Base-by-base conservation (phyloP, 2,888 invertebrate genomes). In the Heliconius hortense region DNA sequence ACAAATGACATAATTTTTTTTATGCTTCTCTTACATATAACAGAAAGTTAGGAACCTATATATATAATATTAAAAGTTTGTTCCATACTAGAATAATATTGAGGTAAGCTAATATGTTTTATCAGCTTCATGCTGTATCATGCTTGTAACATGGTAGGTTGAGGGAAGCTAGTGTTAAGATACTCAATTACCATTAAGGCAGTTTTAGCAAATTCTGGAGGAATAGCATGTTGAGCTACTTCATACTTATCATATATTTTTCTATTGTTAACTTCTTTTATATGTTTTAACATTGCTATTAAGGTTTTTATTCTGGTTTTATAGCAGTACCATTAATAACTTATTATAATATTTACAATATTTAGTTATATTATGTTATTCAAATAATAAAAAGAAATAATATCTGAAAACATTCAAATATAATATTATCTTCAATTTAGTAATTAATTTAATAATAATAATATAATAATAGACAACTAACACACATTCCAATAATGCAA, bases 401-500 rank as follows among this genome's bases (percentile, higher is more conserved):
- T 26, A 28, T 62, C 35, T 64, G 35, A n/a, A 64, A 64, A 13
- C 10, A n/a, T 28, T 63, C n/a, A 64, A 35, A 35, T 18, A 28
- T n/a, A 63, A 63, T 35, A 35, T 66, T n/a, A 53, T 28, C 28
- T 13, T 60, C 5, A 26, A 15, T 26, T 28, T 26, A 26, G 26
- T 60, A 28, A 60, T 60, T 60, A 60, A 26, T 15, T 15, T 28
- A 31, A 31, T 31, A 31, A 31, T 31, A 31, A 66, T 15, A 66
- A 39, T 64, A 66, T 60, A 48, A 60, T 39, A 66, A 35, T 11
- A 11, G 13, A 39, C 13, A 24, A 66, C 13, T 66, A 24, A 43
- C 24, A 66, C 39, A 66, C 66, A 66, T 66, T 15, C 39, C 39
- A 66, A 26, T 24, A 39, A 64, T 66, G 66, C 15, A 66, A 66